A percentile compares a stretch with the other conserved stretches of the same genome.
Conservation (phyloP, 2,797 vertebrate genomes). For the Spinibarbus caldwelli region DNA sequence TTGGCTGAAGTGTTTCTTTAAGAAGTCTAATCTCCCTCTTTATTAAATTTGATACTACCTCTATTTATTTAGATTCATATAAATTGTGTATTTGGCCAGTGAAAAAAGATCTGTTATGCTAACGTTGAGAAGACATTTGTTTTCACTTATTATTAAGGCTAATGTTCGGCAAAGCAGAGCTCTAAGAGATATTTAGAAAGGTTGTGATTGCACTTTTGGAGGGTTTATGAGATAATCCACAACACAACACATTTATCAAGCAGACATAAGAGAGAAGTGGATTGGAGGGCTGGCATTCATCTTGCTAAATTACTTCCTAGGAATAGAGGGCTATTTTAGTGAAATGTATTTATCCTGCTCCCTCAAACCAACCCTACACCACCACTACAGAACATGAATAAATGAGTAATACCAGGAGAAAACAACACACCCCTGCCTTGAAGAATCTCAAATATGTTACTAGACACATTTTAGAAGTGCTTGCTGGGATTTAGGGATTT, state of each 20-base stretch:
- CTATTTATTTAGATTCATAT: background rate
- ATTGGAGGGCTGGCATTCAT: constrained; percentile 21
- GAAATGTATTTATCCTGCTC: background rate
- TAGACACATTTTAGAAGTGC: background rate
- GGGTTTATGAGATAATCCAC: constrained; percentile 44
- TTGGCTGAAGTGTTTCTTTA: background rate
- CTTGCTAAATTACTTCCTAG: constrained; percentile 22
- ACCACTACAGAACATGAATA: background rate
- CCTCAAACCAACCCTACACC: constrained; percentile 19
- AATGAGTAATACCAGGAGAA: background rate
- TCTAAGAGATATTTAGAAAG: constrained; percentile 19
- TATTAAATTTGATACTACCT: background rate
- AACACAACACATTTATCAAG: constrained; percentile 41
- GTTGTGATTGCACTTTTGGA: constrained; percentile 13
- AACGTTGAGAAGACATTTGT: background rate
- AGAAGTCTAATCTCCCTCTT: background rate
- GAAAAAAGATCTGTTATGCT: background rate
- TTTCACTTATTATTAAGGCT: background rate
- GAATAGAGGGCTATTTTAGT: constrained; percentile 15
- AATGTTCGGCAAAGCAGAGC: background rate
- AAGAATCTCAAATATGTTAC: background rate
- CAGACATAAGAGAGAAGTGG: constrained; percentile 29
- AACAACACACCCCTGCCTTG: background rate
- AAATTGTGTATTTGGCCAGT: background rate
- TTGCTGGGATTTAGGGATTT: background rate